A percentile compares a stretch with the other conserved stretches of the same genome.
Evolutionary conservation across 2,113 vertebrate species (phyloP).

Genomic region (Mionectes macconnelli): DNA sequence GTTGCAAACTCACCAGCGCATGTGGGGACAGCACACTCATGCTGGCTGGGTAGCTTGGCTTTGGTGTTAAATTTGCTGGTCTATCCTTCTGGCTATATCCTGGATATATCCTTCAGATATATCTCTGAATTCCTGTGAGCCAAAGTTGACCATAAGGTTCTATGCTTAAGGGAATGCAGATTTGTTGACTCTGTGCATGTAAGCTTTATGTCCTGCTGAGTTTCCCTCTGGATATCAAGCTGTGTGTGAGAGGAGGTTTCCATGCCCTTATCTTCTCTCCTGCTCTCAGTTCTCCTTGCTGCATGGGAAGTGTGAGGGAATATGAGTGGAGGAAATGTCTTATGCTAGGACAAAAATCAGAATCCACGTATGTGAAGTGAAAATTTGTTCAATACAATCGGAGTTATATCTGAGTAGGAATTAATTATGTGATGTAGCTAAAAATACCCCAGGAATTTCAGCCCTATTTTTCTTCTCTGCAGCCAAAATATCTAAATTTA

Average conservation of each 20-base stretch:
- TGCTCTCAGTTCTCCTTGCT: background rate
- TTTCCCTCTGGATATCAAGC: background rate
- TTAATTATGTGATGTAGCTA: background rate
- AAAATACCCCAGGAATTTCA: background rate
- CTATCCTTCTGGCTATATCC: background rate
- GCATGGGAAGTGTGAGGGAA: fast-evolving
- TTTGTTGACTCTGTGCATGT: background rate
- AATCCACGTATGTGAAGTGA: background rate
- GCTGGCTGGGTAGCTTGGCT: background rate
- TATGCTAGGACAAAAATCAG: background rate
- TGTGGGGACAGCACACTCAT: fast-evolving
- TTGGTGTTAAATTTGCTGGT: background rate
- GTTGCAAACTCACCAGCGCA: background rate
- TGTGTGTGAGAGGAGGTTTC: background rate
- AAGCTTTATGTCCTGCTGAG: background rate
- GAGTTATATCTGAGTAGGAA: background rate
- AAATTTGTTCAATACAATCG: background rate
- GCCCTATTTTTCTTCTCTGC: background rate
- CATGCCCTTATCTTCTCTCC: background rate
- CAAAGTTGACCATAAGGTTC: background rate
- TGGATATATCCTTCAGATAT: too few species aligned
- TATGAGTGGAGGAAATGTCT: background rate
- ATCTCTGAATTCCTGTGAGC: background rate
- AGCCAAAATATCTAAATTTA: background rate
- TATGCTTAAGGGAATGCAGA: background rate